phyloP scores from a whole-genome alignment of 1,140 invertebrate genomes.

The Harlomillsia oculata region DNA sequence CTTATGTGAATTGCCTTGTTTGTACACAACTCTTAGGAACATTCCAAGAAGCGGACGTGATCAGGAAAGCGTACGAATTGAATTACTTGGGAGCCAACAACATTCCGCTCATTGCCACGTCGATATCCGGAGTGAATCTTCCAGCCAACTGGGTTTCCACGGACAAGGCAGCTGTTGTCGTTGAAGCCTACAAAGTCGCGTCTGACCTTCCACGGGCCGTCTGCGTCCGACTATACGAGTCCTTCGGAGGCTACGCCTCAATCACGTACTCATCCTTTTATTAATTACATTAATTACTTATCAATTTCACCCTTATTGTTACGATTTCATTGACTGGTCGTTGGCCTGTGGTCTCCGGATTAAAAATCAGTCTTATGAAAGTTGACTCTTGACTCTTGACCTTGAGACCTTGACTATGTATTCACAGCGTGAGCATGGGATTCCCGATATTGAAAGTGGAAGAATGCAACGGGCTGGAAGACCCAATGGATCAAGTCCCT shows the following conservation, averaged over 20 bases:
- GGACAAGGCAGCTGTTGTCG: constrained; percentile 37
- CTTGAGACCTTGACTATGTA: neutral
- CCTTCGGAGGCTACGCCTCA: constrained; percentile 38
- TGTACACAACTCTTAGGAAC: no score
- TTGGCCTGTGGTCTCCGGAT: no score
- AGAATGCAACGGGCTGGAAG: constrained; percentile 36
- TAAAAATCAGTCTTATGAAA: no score
- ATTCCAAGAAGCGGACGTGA: constrained; percentile 27
- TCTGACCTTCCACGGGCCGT: constrained; percentile 26
- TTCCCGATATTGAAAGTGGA: constrained; percentile 35
- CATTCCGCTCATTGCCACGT: constrained; percentile 9
- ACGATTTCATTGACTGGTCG: no score
- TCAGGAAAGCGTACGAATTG: constrained; percentile 24
- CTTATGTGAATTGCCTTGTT: no score
- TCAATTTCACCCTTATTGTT: no score
- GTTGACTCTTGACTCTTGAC: neutral
- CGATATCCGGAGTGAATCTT: neutral
- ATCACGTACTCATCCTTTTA: constrained; percentile 20
- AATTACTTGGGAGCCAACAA: constrained; percentile 27
- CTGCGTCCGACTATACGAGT: constrained; percentile 41
- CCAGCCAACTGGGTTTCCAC: constrained; percentile 13
- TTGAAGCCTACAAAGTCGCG: constrained; percentile 42
- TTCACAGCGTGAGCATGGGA: constrained; percentile 12
- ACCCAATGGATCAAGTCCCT: neutral
- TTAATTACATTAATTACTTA: neutral